Evolutionary conservation across 2,888 invertebrate genomes (phyloP), one percentile per base, ranked within the genome.

Genomic region (Mesoligia furuncula): DNA sequence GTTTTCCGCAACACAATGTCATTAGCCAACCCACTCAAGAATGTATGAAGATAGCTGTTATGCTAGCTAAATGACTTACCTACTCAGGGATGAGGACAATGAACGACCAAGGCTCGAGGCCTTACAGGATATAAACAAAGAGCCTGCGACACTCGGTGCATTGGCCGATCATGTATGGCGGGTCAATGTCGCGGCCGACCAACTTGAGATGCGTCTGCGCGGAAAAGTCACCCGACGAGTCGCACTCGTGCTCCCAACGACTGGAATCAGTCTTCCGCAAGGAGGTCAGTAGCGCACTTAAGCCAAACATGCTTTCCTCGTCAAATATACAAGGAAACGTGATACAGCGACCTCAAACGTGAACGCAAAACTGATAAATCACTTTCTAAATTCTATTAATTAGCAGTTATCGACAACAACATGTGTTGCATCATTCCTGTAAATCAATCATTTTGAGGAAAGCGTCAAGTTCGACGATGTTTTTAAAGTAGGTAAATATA

Each of bases 181-280:
- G 96, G 95, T 96, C 96, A 96, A 96, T 96, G 96, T 96, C 96
- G 96, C 94, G 96, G 95, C 90, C 95, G 91, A 91, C 90, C 93
- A 93, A 92, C 95, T 93, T 93, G 90, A 93, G 94, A 93, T 93
- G 94, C 93, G 93, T 90, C 93, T 93, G 92, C 88, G 88, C 92
- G 92, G 92, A 94, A 93, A 94, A 95, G 93, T 93, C 94, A 85
- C 91, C 92, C 88, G 89, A 94, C 95, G 88, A 93, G 92, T 94
- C 92, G 87, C 88, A 88, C 86, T 89, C 88, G 85, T 88, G 80
- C 87, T 88, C 86, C 89, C 86, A 87, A 87, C 88, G 82, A 88
- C 92, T 93, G 93, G 92, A 93, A 92, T 89, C 90, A 88, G 89
- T 91, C 93, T 93, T 93, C 93, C 92, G 89, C 92, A 95, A 95